Conservation (phyloP, 2,888 invertebrate species). For the Altica lythri region DNA sequence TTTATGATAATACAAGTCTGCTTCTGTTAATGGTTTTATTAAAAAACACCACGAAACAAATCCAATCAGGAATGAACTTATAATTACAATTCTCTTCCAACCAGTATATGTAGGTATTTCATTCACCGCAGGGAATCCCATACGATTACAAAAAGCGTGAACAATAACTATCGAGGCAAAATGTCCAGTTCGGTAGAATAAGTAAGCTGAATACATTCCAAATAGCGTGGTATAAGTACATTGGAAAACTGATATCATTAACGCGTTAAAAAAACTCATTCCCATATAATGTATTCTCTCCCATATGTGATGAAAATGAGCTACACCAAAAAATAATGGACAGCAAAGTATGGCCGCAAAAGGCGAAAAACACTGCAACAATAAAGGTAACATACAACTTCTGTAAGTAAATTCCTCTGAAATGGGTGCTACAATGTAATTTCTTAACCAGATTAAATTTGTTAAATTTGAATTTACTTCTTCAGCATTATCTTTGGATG, state of each 20-base stretch:
- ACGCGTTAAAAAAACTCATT: conserved; percentile 68
- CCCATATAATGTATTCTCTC: conserved; percentile 75
- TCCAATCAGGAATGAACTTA: conserved; percentile 74
- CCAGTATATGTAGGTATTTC: conserved; percentile 67
- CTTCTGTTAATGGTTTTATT: conserved; percentile 76
- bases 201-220: conserved; percentile 92
- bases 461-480: conserved; percentile 62
- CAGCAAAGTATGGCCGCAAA: conserved; percentile 79
- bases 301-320: conserved; percentile 90
- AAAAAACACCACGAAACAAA: conserved; percentile 77
- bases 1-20: conserved; percentile 55
- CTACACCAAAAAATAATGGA: conserved; percentile 91
- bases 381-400: conserved; percentile 91
- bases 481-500: conserved; percentile 66
- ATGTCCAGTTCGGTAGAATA: conserved; percentile 90
- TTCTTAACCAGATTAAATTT: conserved; percentile 84
- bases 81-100: conserved; percentile 65
- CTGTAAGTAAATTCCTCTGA: conserved; percentile 96
- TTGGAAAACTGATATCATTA: conserved; percentile 82
- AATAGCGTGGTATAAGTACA: conserved; percentile 90
- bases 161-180: conserved; percentile 85
- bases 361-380: conserved; percentile 81
- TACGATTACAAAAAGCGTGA: conserved; percentile 95
- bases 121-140: conserved; percentile 90
- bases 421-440: conserved; percentile 87